These are phyloP conservation scores for Mallotus villosus DNA, from an alignment of 2,797 vertebrate genomes.

Conservation along the genomic window DNA sequence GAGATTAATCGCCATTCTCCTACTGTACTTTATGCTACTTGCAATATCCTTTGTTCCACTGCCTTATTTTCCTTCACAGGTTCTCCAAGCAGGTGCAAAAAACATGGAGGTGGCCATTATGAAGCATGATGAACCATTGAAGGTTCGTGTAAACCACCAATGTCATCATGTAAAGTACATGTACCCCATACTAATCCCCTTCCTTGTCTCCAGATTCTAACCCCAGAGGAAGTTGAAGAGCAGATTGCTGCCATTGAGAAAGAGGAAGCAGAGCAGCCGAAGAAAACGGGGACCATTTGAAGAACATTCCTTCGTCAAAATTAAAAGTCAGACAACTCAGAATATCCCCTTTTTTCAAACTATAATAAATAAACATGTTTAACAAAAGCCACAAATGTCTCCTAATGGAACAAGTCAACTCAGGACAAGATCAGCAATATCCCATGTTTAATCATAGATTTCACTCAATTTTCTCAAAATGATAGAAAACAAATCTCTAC, in stretches of 20 bases:
- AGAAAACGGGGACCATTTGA: conserved; percentile 65
- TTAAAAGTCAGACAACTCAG: background rate
- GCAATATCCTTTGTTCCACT: background rate
- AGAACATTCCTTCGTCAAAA: background rate
- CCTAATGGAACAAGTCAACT: background rate
- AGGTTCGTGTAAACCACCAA: conserved; percentile 61
- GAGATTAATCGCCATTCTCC: conserved; percentile 24
- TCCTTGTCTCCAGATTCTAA: conserved; percentile 70
- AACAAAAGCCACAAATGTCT: background rate
- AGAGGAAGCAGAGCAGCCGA: conserved; percentile 83
- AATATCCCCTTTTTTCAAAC: background rate
- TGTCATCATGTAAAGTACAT: background rate
- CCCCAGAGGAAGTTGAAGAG: conserved; percentile 82
- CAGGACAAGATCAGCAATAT: conserved; percentile 17
- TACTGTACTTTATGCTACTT: background rate
- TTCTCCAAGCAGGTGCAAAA: conserved; percentile 84
- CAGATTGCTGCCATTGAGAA: conserved; percentile 83
- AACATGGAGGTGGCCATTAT: conserved; percentile 85
- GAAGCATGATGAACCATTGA: conserved; percentile 78
- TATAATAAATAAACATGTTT: background rate
- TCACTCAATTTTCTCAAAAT: conserved; percentile 5
- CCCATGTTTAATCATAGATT: conserved; percentile 2
- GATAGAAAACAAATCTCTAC: conserved; percentile 1
- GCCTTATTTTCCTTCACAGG: conserved; percentile 55
- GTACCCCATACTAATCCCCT: background rate